phyloP scores from a whole-genome alignment of 2,888 invertebrate genomes.

The Augiades crinisus region DNA sequence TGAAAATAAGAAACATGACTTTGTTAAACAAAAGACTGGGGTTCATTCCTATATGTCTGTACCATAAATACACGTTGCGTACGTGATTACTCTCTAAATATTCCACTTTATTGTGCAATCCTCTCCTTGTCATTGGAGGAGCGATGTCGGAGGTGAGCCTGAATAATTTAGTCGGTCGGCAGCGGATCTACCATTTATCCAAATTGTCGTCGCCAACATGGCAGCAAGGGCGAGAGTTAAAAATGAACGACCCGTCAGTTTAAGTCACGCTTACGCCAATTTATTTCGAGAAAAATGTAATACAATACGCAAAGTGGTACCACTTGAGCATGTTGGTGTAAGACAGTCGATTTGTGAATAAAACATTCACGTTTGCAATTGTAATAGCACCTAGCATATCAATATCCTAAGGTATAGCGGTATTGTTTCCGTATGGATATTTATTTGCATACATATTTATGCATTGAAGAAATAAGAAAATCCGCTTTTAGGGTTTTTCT shows the following conservation, averaged over 20 bases:
- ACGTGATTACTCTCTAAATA: constrained; percentile 76
- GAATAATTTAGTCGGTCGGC: constrained; percentile 71
- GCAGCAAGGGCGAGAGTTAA: constrained; percentile 58
- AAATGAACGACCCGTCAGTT: constrained; percentile 66
- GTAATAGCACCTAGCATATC: constrained; percentile 21
- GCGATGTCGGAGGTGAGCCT: constrained; percentile 54
- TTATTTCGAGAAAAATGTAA: constrained; percentile 42
- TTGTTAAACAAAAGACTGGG: background rate
- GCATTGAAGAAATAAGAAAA: no score
- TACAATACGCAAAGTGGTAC: constrained; percentile 41
- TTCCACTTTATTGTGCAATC: constrained; percentile 73
- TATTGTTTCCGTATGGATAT: constrained; percentile 40
- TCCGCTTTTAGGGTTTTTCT: no score
- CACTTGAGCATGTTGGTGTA: constrained; percentile 46
- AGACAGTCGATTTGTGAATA: constrained; percentile 27
- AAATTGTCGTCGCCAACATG: constrained; percentile 65
- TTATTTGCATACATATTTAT: background rate
- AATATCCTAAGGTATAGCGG: constrained; percentile 12
- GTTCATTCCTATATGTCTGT: no score
- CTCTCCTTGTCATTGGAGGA: constrained; percentile 68
- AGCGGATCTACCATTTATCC: constrained; percentile 72
- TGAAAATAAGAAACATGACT: no score
- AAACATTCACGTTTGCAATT: constrained; percentile 25
- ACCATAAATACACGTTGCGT: constrained; percentile 33
- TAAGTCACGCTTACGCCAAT: constrained; percentile 49